These are phyloP conservation scores for Nautilus pompilius DNA, from an alignment of 1,140 invertebrate genomes.

Conservation along the genomic window DNA sequence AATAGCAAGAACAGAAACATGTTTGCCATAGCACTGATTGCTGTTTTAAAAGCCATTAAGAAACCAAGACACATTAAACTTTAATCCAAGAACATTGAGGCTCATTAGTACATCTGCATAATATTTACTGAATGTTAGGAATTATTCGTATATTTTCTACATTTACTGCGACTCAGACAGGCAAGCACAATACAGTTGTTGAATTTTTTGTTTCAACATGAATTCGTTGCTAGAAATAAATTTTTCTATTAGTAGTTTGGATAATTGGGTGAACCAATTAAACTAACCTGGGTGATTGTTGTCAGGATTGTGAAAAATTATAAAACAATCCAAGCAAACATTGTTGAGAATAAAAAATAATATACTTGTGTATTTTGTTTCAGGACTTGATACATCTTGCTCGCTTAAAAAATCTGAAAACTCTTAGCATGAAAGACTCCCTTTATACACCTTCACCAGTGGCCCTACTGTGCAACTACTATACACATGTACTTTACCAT, in stretches of 20 bases:
- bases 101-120: too few relatives aligned
- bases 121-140: too few relatives aligned
- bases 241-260: not conserved
- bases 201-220: too few relatives aligned
- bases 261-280: not conserved
- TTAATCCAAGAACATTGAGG: too few relatives aligned
- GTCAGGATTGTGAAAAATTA: not conserved
- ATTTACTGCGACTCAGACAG: too few relatives aligned
- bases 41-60: too few relatives aligned
- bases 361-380: not conserved
- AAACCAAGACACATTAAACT: too few relatives aligned
- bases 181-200: too few relatives aligned
- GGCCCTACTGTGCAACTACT: constrained; percentile 51
- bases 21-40: too few relatives aligned
- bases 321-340: not conserved
- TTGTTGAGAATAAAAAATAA: not conserved
- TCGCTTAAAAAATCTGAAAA: constrained; percentile 33
- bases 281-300: not conserved
- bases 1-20: too few relatives aligned
- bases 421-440: constrained; percentile 49
- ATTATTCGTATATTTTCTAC: too few relatives aligned
- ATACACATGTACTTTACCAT: constrained; percentile 51
- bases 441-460: constrained; percentile 45
- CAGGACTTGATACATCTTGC: constrained; percentile 51
- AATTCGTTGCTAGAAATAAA: too few relatives aligned